These are phyloP conservation scores for Drosophila greeni DNA, from an alignment of 2,888 invertebrate genomes.

Conservation along the genomic window DNA sequence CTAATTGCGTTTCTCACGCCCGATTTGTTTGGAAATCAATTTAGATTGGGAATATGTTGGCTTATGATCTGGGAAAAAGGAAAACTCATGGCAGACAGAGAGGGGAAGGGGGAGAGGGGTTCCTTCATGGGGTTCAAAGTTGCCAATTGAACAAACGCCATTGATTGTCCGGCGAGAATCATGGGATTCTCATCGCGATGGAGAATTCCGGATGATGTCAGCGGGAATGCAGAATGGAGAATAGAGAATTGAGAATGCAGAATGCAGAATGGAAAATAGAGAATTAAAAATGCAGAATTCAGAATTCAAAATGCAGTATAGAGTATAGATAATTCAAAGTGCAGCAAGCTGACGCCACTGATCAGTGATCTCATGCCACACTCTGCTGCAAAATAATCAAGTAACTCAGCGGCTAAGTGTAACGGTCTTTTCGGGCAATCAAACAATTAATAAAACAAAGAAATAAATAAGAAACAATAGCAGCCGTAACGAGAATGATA, in stretches of 20 bases:
- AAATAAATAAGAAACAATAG: slow-evolving; percentile 16
- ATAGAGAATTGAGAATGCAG: neutral
- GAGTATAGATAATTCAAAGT: neutral
- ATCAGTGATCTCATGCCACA: slow-evolving; percentile 19
- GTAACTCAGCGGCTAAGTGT: slow-evolving; percentile 6
- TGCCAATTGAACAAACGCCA: slow-evolving; percentile 49
- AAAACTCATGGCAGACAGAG: slow-evolving; percentile 5
- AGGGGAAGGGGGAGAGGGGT: neutral
- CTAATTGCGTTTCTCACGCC: slow-evolving; percentile 67
- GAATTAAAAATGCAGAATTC: neutral
- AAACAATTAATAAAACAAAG: slow-evolving; percentile 11
- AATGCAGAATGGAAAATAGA: too few species aligned
- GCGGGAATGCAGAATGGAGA: neutral
- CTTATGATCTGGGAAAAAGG: slow-evolving; percentile 28
- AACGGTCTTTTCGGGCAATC: slow-evolving; percentile 13
- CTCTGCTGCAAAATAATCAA: neutral
- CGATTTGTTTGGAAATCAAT: slow-evolving; percentile 58
- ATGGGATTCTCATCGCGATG: slow-evolving; percentile 4
- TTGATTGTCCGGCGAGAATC: slow-evolving; percentile 40
- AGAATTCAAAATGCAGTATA: neutral
- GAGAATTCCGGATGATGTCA: slow-evolving; percentile 5
- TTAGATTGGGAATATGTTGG: slow-evolving; percentile 12
- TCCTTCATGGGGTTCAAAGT: slow-evolving; percentile 8
- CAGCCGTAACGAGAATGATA: slow-evolving; percentile 19
- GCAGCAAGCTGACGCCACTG: neutral